Percentiles rank a stretch among this genome's conserved stretches.
Conservation (phyloP, 2,797 vertebrate genomes). For the Botia kubotai region DNA sequence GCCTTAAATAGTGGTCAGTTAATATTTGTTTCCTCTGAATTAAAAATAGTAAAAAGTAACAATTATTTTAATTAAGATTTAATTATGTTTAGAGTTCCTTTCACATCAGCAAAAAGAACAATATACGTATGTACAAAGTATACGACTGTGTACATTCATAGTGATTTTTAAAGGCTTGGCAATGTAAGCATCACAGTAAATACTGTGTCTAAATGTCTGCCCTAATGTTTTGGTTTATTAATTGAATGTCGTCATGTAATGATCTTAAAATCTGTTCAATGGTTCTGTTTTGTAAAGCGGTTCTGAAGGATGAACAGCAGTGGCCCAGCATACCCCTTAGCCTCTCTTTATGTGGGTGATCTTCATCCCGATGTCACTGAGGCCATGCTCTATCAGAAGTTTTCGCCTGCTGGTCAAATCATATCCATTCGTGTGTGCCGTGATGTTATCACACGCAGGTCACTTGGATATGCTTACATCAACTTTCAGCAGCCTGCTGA, state of each 20-base stretch:
- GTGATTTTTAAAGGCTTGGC: no score
- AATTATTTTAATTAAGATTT: no score
- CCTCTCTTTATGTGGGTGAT: conserved; percentile 97
- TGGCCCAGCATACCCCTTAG: conserved; percentile 88
- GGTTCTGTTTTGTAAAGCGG: conserved; percentile 14
- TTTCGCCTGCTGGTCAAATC: conserved; percentile 93
- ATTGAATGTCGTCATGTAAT: neutral
- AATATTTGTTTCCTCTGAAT: no score
- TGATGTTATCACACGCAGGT: conserved; percentile 92
- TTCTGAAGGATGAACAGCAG: conserved; percentile 84
- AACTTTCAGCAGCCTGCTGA: conserved; percentile 98
- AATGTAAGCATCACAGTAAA: neutral
- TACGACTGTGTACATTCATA: no score
- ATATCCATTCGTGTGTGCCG: conserved; percentile 97
- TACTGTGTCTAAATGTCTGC: neutral
- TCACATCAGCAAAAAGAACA: no score
- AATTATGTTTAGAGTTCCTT: no score
- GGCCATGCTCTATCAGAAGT: conserved; percentile 97
- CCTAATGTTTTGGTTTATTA: neutral
- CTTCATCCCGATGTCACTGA: conserved; percentile 94
- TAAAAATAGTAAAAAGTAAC: no score
- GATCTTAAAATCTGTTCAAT: neutral
- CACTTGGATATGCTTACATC: conserved; percentile 95
- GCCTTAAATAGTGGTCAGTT: no score
- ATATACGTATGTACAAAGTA: no score